Base-by-base conservation (phyloP, 1,140 invertebrate genomes). In the Antheraea mylitta region DNA sequence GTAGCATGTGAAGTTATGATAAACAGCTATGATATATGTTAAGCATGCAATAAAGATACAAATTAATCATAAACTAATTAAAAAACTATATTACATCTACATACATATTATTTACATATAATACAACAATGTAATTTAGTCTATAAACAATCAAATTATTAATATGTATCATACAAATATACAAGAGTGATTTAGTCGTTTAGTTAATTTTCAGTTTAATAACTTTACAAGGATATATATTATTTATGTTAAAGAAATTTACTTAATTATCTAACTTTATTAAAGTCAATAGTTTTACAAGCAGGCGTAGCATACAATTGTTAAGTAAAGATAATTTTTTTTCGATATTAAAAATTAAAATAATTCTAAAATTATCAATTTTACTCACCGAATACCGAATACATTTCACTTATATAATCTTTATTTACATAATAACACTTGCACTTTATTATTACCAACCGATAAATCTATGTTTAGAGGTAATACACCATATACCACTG, bases 71-170 rank as follows among this genome's bases (percentile, higher is more conserved):
- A 13, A 53, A 53, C 13, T 53, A 53, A 16, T 53, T 53, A 4
- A 42, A 53, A 16, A 13, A 11, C 45, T 53, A 53, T 13, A 53
- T 16, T 53, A 53, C 13, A 53, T 53, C 45, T 53, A 53, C 45
- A 53, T 53, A 53, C 11, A 42, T 42, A 42, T 42, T 53, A 53
- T 53, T 53, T 53, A 53, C 45, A 53, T 53, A n/a, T 53, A 53
- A 53, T 53, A 53, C 45, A 53, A 13, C 45, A 53, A 6, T 53
- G 45, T 53, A 53, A 16, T 13, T 13, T 53, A 16, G 45, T 53
- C 6, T 53, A 53, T 53, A 42, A 42, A 42, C 11, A 42, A 10
- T 42, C 7, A 7, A 42, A 42, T 11, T 42, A 42, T 8, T 42
- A 42, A 42, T 42, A n/a, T n/a, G n/a, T n/a, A 42, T 10, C 7